Conservation (phyloP, 2,797 vertebrate genomes). For the Sebastes hubbsi region DNA sequence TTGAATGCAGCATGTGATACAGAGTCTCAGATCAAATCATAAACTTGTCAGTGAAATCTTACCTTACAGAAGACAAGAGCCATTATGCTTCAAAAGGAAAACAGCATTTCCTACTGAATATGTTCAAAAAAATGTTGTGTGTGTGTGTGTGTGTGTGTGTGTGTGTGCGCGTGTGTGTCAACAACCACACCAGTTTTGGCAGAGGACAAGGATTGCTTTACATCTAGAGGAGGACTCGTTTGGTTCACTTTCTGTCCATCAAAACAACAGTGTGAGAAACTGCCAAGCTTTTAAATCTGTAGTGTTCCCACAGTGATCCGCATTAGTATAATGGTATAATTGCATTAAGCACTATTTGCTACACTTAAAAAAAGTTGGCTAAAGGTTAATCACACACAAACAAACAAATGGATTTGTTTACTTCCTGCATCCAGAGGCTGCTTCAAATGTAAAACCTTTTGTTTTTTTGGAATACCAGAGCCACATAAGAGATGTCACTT, state of each 20-base stretch:
- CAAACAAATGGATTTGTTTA: constrained; percentile 32
- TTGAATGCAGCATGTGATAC: background rate
- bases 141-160: no score
- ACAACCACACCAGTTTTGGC: background rate
- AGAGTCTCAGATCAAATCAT: background rate
- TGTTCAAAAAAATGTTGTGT: background rate
- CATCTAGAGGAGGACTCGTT: background rate
- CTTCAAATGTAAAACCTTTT: constrained; percentile 28
- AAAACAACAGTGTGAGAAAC: background rate
- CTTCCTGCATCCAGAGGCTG: constrained; percentile 6
- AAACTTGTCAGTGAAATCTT: background rate
- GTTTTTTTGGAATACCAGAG: constrained; percentile 7
- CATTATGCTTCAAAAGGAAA: background rate
- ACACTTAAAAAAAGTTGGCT: background rate
- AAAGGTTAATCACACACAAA: constrained; percentile 31
- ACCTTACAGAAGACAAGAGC: background rate
- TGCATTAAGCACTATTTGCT: background rate
- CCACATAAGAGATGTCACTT: background rate
- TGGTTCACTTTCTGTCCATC: background rate
- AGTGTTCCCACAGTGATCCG: background rate
- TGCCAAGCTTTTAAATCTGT: background rate
- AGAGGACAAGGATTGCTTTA: background rate
- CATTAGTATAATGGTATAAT: background rate
- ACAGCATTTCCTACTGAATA: background rate
- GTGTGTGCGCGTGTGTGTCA: no score